These are phyloP conservation scores for Colaptes auratus DNA, from an alignment of 2,113 vertebrate genomes.

Conservation along the genomic window DNA sequence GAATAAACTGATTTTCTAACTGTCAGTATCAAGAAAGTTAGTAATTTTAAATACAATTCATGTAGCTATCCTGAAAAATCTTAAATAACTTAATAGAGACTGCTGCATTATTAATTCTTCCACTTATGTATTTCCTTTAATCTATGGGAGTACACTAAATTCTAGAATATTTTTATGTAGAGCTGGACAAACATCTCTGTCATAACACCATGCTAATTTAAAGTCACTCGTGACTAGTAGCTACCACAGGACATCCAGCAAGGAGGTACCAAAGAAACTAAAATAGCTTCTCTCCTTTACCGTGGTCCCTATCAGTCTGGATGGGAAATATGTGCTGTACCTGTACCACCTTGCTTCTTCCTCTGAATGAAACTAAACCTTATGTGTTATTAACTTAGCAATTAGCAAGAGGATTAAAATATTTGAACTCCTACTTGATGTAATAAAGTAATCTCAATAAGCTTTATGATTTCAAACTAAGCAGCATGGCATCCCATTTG, in stretches of 20 bases:
- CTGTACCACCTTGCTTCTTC: neutral
- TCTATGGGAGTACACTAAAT: neutral
- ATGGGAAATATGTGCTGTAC: neutral
- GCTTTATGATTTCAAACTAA: neutral
- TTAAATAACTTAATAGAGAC: neutral
- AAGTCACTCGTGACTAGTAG: neutral
- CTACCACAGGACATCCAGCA: neutral
- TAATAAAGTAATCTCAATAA: neutral
- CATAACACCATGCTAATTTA: neutral
- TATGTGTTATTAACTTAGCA: accelerated
- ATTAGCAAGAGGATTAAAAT: neutral
- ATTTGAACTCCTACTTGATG: neutral
- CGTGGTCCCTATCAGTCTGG: neutral
- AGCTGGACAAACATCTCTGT: neutral
- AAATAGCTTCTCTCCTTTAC: neutral
- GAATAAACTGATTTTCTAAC: neutral
- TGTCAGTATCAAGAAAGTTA: neutral
- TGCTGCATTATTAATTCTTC: neutral
- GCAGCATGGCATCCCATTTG: neutral
- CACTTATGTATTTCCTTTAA: neutral
- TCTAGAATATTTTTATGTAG: neutral
- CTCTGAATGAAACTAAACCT: neutral
- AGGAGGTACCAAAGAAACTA: neutral
- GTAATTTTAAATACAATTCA: neutral
- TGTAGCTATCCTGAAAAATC: neutral